Evolutionary conservation across 1,140 invertebrate species (phyloP), one percentile per base, ranked within the genome.

Genomic region (Drosophila miranda): DNA sequence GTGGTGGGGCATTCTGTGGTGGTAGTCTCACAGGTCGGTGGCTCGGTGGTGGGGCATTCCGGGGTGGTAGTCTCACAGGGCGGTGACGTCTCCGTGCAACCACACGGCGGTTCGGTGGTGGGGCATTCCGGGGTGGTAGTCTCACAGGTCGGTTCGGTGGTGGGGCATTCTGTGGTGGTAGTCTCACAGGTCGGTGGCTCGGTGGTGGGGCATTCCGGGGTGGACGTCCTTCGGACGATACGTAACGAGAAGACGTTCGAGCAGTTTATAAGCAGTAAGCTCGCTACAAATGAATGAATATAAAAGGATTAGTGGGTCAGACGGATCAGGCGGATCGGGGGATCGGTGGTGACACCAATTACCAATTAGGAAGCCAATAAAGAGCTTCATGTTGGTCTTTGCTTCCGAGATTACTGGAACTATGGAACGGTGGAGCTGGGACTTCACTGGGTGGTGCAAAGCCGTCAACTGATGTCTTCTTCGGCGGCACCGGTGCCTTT

Each of bases 391-490:
- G 14, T 16, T 69, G 56, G 41, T 13, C 23, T 13, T 19, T 13
- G 8, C 41, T n/a, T 8, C 6, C 34, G 16, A 23, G 16, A 9
- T 38, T 38, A 38, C 34, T 13, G 34, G 3, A 38, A 13, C 34
- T 3, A 11, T 13, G 34, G 34, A 13, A 3, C 11, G 19, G 19
- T 2, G 19, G 19, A 19, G 19, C 34, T 23, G 26, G 14, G 26
- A 42, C 44, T 66, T 59, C 11, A 41, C 63, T 45, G 11, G 19
- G 8, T 16, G 38, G 38, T 13, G 42, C 48, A 21, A 14, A 69
- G 48, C 41, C 8, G 11, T 41, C 34, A 48, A 71, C 68, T 71
- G 68, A 59, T 69, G 43, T 23, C 48, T 34, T 71, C 34, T 26
- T 46, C 11, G 49, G n/a, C 6, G 21, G 1, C n/a, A 8, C 19